These are phyloP conservation scores for Prosapia bicincta DNA, from an alignment of 2,888 invertebrate genomes.

Conservation along the genomic window DNA sequence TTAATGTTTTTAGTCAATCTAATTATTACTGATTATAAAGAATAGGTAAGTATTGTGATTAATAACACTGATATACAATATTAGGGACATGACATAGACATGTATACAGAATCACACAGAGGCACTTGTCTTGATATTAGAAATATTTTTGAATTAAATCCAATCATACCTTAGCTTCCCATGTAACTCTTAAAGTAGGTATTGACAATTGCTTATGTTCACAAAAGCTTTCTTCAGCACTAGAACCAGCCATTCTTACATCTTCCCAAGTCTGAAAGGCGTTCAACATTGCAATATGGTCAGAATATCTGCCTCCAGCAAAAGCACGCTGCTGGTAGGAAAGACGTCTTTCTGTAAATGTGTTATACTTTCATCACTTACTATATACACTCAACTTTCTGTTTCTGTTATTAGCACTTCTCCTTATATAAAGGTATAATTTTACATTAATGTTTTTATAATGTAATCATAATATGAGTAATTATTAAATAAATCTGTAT, in stretches of 20 bases:
- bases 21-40: too few relatives aligned
- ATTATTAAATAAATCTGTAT: too few relatives aligned
- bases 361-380: too few relatives aligned
- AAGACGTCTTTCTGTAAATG: constrained; percentile 65
- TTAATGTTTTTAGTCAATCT: too few relatives aligned
- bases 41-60: neutral
- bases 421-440: too few relatives aligned
- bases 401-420: too few relatives aligned
- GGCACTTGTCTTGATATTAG: too few relatives aligned
- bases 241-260: constrained; percentile 52
- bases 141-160: neutral
- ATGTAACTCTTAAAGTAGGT: constrained; percentile 86
- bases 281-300: constrained; percentile 93
- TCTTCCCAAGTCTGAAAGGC: constrained; percentile 73
- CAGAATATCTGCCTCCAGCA: constrained; percentile 83
- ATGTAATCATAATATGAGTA: too few relatives aligned
- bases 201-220: constrained; percentile 87
- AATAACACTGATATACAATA: neutral
- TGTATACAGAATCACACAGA: too few relatives aligned
- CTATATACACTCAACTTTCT: too few relatives aligned
- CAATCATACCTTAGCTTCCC: constrained; percentile 71
- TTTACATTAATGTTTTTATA: too few relatives aligned
- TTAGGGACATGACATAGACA: neutral
- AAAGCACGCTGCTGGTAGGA: constrained; percentile 81
- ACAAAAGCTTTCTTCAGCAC: constrained; percentile 80